Evolutionary conservation across 2,797 vertebrate species (phyloP), one percentile per base, ranked within the genome.

Genomic region (Microctenopoma stevenorrisi): DNA sequence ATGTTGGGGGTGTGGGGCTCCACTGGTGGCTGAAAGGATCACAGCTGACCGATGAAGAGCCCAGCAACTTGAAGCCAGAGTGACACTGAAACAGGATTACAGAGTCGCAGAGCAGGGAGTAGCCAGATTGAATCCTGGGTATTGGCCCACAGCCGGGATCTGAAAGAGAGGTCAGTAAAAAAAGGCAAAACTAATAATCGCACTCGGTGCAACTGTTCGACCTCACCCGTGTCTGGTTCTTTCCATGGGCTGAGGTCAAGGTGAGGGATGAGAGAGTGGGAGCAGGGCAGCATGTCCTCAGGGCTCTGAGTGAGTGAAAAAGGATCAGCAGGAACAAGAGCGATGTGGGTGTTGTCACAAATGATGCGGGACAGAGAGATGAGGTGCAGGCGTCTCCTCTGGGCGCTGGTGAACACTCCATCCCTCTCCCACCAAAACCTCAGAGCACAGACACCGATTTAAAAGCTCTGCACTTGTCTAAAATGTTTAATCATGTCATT

Each of bases 391-490:
- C 90, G 86, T 0, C 38, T 76, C 78, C 84, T 85, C 86, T 98
- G 96, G 44, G 82, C 25, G 3, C 15, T 48, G n/a, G 93, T 96
- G 89, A 99, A 99, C 61, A 97, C 88, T 1, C 93, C 94, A 0
- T 90, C 81, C 11, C 86, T 94, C 89, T 98, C 93, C 96, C 97
- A 98, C 96, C 96, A 98, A 90, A 97, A 99, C 73, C 97, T 98
- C 64, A 1, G 14, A 6, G 30, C n/a, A 77, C 47, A 68, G 54
- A 68, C 11, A 69, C 60, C n/a, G 7, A 58, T 13, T 59, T 26
- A 18, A 43, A 13, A 46, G 55, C 54, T 26, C n/a, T 55, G 6
- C 25, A 35, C n/a, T 7, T 13, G 25, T 2, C 7, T 7, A 4
- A 1, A 11, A 12, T 18, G 5, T 22, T 40, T 5, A 42, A 15